phyloP scores from a whole-genome alignment of 2,888 invertebrate species.

The Philonicus albiceps region DNA sequence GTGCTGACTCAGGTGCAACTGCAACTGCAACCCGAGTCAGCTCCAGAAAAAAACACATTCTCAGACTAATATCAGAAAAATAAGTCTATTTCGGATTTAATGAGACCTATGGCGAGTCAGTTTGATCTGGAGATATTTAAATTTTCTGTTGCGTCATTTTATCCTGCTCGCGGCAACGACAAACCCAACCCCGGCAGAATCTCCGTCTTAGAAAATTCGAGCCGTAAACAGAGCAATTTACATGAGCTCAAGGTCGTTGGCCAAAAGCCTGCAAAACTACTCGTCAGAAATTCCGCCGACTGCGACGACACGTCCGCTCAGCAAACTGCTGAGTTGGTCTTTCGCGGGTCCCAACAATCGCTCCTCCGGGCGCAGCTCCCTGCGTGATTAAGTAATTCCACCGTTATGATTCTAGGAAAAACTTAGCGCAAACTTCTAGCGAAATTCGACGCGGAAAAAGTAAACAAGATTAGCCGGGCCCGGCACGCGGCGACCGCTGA shows the following conservation, averaged over 20 bases:
- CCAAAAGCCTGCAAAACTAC: background rate
- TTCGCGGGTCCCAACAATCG: background rate
- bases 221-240: background rate
- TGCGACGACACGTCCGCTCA: background rate
- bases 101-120: background rate
- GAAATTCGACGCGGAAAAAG: background rate
- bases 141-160: background rate
- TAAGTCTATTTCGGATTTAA: background rate
- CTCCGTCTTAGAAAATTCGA: background rate
- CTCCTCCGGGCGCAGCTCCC: background rate
- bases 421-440: background rate
- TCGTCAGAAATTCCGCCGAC: background rate
- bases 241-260: background rate
- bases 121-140: background rate
- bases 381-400: background rate
- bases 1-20: background rate
- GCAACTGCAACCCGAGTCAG: background rate
- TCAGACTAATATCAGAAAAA: background rate
- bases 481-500: background rate
- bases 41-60: too few species aligned
- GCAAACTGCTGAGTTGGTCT: background rate
- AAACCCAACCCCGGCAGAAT: background rate
- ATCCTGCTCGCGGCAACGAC: background rate
- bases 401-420: background rate
- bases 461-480: background rate